Evolutionary conservation across 2,113 vertebrate genomes (phyloP).

Genomic region (Chrysochloris asiatica): DNA sequence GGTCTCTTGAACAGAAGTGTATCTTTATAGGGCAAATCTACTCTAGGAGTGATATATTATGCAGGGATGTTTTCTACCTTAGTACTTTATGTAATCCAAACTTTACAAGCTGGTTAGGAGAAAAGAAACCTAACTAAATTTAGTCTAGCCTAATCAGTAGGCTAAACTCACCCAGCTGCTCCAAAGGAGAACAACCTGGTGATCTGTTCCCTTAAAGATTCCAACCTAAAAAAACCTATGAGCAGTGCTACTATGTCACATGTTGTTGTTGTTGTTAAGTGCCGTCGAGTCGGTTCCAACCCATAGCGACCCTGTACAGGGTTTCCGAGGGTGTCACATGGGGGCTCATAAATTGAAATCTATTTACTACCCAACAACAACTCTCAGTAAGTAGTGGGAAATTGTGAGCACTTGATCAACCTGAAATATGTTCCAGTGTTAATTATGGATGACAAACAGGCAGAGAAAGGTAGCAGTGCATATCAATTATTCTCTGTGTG

Average conservation of each 20-base stretch:
- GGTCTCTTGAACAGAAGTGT: neutral
- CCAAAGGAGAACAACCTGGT: too few species aligned
- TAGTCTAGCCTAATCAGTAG: neutral
- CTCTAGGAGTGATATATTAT: neutral
- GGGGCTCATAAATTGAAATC: too few species aligned
- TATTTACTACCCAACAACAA: too few species aligned
- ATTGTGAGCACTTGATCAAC: neutral
- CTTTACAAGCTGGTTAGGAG: neutral
- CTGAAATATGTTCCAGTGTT: neutral
- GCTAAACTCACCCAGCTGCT: too few species aligned
- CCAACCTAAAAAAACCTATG: too few species aligned
- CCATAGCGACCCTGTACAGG: too few species aligned
- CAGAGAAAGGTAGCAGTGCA: neutral
- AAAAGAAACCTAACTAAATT: neutral
- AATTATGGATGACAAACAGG: neutral
- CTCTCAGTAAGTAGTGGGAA: neutral
- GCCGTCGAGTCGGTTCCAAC: too few species aligned
- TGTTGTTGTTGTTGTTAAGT: too few species aligned
- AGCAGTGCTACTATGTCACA: too few species aligned
- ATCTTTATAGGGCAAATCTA: neutral
- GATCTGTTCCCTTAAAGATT: too few species aligned
- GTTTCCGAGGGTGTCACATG: too few species aligned
- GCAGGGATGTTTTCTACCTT: too few species aligned
- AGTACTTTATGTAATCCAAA: neutral
- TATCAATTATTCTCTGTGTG: neutral